These are phyloP conservation scores for Eurystomus glaucurus DNA, from an alignment of 2,797 vertebrate genomes.

Conservation along the genomic window DNA sequence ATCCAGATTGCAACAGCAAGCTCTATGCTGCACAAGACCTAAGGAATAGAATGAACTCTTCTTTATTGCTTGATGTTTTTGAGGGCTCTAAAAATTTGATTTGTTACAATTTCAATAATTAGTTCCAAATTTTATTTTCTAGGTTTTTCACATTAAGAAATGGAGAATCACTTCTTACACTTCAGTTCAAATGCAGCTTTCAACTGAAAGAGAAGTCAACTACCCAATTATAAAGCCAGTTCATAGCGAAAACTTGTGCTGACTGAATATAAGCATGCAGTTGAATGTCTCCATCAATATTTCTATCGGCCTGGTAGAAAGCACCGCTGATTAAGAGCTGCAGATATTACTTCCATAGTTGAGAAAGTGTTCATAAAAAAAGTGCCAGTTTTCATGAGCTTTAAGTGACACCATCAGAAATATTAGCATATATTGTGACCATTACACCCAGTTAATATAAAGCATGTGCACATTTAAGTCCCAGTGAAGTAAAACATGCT, in stretches of 20 bases:
- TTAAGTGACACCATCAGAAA: background rate
- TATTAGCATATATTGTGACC: background rate
- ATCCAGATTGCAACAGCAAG: background rate
- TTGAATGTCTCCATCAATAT: background rate
- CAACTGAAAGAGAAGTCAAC: background rate
- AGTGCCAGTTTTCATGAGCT: background rate
- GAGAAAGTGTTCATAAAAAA: background rate
- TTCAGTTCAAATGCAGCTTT: background rate
- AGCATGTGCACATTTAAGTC: background rate
- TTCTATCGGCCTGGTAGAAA: background rate
- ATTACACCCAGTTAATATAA: background rate
- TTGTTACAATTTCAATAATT: background rate
- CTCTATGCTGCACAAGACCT: accelerated
- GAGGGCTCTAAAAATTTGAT: background rate
- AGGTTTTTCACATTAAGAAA: background rate
- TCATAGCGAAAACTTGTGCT: slow-evolving; percentile 50
- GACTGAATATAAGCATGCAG: background rate
- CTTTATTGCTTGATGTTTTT: background rate
- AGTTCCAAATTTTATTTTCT: background rate
- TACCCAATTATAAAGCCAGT: background rate
- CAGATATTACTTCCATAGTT: background rate
- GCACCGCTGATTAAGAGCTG: background rate
- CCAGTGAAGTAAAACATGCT: slow-evolving; percentile 75
- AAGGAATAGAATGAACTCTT: background rate
- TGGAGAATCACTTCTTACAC: background rate